Evolutionary conservation across 2,113 vertebrate genomes (phyloP), one percentile per base, ranked within the genome.

Genomic region (Apodemus speciosus): DNA sequence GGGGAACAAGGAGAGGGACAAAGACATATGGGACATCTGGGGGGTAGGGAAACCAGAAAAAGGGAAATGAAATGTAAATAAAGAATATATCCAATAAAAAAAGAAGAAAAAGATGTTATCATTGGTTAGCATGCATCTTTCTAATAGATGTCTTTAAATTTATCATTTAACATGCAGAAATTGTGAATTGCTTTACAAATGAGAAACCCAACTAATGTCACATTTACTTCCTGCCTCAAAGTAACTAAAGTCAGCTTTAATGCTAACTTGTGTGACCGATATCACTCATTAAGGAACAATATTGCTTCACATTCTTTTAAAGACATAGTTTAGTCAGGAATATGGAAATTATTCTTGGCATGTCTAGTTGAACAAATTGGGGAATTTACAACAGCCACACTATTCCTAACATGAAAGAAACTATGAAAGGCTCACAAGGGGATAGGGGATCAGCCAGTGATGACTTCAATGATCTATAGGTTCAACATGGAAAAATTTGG

Each of bases 101-200:
- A n/a, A n/a, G n/a, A n/a, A n/a, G n/a, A n/a, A n/a, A n/a, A 66
- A 66, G 23, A 6, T 83, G 2, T 18, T 10, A 46, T 73, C 43
- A 35, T 38, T 83, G 49, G 53, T 83, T 90, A 86, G 62, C 32
- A 32, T 64, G 35, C 40, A 69, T 79, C n/a, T 93, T 72, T 93
- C n/a, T 49, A 93, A 91, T 11, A 90, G 30, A 68, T 85, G 38
- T 25, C 46, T 90, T 69, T 53, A 79, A 81, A 40, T 79, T 93
- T 94, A 88, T 46, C 43, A 94, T 11, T 93, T 95, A 46, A 35
- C 88, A 38, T 84, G 40, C 46, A 80, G 43, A 27, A 94, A 64
- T 0, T 79, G 8, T 51, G 14, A 96, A 77, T 89, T 90, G 5
- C 27, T 85, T 40, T 27, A 73, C 1, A 93, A 40, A 83, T 84